Conservation (phyloP, 2,113 vertebrate species). For the Tapirus terrestris region DNA sequence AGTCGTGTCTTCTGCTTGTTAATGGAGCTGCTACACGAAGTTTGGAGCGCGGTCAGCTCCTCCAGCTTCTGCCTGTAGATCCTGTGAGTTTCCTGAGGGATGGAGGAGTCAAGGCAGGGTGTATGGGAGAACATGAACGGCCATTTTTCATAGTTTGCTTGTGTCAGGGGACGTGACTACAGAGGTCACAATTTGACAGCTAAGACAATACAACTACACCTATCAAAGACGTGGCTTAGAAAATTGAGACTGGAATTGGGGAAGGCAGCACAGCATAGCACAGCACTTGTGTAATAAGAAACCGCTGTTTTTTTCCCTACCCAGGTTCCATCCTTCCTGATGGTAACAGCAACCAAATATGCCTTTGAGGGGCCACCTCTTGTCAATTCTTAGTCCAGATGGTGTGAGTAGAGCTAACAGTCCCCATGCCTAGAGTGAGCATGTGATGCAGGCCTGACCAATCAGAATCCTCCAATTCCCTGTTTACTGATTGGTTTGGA, state of each 20-base stretch:
- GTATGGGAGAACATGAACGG: background rate
- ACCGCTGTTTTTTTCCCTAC: background rate
- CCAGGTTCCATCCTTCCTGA: background rate
- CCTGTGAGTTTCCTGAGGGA: slow-evolving; percentile 94
- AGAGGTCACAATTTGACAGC: background rate
- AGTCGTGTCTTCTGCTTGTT: slow-evolving; percentile 93
- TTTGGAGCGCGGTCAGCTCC: slow-evolving; percentile 93
- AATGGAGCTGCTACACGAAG: slow-evolving; percentile 91
- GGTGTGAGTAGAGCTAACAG: background rate
- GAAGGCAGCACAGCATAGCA: background rate
- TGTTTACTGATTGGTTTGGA: background rate
- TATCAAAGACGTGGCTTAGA: background rate
- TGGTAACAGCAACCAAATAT: background rate
- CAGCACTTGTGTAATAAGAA: background rate
- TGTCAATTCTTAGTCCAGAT: background rate
- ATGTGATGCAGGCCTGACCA: background rate
- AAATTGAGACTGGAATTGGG: background rate
- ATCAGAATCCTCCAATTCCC: background rate
- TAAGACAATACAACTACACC: background rate
- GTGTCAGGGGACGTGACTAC: background rate
- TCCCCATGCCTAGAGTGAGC: fast-evolving
- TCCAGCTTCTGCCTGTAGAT: slow-evolving; percentile 96
- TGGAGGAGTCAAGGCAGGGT: background rate
- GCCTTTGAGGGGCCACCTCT: background rate
- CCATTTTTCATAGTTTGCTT: background rate